Evolutionary conservation across 1,140 invertebrate species (phyloP).

Genomic region (Telenomus remus): DNA sequence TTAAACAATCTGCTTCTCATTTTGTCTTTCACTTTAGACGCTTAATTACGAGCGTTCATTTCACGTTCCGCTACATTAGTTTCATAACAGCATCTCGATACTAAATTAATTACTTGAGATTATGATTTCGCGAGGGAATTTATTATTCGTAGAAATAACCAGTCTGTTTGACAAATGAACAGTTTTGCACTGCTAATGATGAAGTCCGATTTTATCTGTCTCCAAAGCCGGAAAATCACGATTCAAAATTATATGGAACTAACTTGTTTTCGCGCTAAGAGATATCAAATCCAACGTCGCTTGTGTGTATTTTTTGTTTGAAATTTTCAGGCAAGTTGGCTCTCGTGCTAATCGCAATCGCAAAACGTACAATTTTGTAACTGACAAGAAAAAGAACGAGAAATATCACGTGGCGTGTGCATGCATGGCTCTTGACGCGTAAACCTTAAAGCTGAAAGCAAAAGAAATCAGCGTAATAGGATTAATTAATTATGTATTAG

Average conservation of each 20-base stretch:
- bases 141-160: constrained; percentile 39
- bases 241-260: constrained; percentile 24
- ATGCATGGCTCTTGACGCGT: too few relatives aligned
- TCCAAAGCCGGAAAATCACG: constrained; percentile 23
- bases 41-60: too few relatives aligned
- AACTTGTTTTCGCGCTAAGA: constrained; percentile 37
- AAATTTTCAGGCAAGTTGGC: not conserved
- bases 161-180: constrained; percentile 48
- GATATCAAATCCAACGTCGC: not conserved
- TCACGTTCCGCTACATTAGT: too few relatives aligned
- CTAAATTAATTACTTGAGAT: constrained; percentile 36
- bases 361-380: not conserved
- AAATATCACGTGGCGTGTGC: too few relatives aligned
- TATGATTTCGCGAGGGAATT: constrained; percentile 8
- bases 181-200: constrained; percentile 46
- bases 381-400: not conserved
- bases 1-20: too few relatives aligned
- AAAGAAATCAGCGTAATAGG: too few relatives aligned
- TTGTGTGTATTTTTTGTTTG: too few relatives aligned
- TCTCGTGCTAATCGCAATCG: not conserved
- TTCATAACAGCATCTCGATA: constrained; percentile 4
- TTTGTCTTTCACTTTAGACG: too few relatives aligned
- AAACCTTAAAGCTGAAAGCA: too few relatives aligned
- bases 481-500: too few relatives aligned
- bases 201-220: constrained; percentile 41